phyloP scores from a whole-genome alignment of 2,113 vertebrate genomes.

The Dipodomys stephensi region DNA sequence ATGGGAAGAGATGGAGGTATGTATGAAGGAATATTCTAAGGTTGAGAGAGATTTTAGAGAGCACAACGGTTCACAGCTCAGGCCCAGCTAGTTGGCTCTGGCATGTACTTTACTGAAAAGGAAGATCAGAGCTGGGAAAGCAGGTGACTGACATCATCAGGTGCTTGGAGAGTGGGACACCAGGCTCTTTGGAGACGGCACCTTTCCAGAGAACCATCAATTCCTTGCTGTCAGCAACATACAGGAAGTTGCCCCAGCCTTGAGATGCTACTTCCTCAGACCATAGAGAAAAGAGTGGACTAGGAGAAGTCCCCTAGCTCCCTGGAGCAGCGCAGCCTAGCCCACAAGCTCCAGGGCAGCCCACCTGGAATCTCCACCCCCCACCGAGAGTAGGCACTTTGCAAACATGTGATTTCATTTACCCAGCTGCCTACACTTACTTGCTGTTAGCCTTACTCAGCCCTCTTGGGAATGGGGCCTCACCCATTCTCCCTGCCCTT shows the following conservation, averaged over 20 bases:
- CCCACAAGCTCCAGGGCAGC: rapidly evolving
- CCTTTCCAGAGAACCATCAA: background rate
- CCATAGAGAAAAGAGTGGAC: background rate
- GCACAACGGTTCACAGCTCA: background rate
- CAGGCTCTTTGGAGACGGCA: background rate
- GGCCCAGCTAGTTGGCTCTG: no score
- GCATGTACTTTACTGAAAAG: background rate
- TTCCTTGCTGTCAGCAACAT: rapidly evolving
- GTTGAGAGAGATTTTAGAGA: background rate
- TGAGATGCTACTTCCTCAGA: background rate
- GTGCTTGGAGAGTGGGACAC: rapidly evolving
- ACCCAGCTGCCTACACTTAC: background rate
- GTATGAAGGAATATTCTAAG: background rate
- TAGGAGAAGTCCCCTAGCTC: background rate
- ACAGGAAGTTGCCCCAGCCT: background rate
- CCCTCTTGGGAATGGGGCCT: no score
- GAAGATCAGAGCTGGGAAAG: no score
- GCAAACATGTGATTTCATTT: rapidly evolving
- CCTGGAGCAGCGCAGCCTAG: rapidly evolving
- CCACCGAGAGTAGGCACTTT: background rate
- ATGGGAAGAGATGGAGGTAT: no score
- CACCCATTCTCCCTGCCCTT: no score
- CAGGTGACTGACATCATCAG: no score
- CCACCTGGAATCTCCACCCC: rapidly evolving
- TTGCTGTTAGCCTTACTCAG: background rate